These are phyloP conservation scores for Nomada lathburiana DNA, from an alignment of 2,888 invertebrate genomes.

Conservation along the genomic window DNA sequence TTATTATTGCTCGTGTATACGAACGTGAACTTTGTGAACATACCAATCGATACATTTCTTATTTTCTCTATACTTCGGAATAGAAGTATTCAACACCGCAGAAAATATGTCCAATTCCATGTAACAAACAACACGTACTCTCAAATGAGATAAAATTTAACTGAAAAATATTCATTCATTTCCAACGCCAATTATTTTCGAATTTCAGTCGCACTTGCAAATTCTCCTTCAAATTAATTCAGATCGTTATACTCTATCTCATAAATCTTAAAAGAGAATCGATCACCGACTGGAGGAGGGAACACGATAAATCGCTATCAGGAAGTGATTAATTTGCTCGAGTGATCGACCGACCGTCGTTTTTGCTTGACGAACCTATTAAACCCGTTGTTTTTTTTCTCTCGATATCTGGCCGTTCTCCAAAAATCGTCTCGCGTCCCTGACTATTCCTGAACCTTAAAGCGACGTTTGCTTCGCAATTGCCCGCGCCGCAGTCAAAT, in stretches of 20 bases:
- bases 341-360: background rate
- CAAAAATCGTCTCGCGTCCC: constrained; percentile 13
- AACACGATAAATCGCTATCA: background rate
- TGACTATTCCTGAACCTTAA: constrained; percentile 1
- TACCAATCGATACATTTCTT: too few relatives aligned
- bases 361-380: background rate
- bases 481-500: background rate
- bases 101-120: too few relatives aligned
- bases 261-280: background rate
- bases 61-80: too few relatives aligned
- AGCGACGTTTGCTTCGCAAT: constrained; percentile 17
- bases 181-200: too few relatives aligned
- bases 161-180: too few relatives aligned
- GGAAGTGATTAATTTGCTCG: background rate
- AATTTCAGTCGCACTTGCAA: too few relatives aligned
- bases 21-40: background rate
- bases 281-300: background rate
- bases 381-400: background rate
- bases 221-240: too few relatives aligned
- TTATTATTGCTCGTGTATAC: background rate
- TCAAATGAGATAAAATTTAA: too few relatives aligned
- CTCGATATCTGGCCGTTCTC: constrained; percentile 9
- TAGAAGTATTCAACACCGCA: too few relatives aligned
- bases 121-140: too few relatives aligned
- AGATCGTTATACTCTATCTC: too few relatives aligned